Evolutionary conservation across 2,113 vertebrate genomes (phyloP).

Genomic region (Cettia cetti): DNA sequence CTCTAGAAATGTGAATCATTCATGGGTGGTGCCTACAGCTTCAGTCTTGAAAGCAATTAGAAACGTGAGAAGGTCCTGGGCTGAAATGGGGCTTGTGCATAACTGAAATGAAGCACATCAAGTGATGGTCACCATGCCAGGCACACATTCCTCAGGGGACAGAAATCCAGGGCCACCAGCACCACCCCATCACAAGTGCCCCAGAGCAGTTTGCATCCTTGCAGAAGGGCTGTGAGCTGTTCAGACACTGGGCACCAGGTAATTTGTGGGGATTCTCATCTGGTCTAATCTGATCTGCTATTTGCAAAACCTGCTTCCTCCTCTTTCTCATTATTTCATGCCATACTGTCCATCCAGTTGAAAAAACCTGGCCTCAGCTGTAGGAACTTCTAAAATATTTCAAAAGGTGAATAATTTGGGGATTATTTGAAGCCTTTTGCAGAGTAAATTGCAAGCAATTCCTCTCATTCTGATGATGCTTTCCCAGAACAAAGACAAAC

Average conservation of each 20-base stretch:
- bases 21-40: not conserved
- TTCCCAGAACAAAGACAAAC: not conserved
- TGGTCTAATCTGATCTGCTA: not conserved
- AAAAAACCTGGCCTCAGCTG: not conserved
- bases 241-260: not conserved
- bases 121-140: not conserved
- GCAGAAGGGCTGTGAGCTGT: not conserved
- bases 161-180: not conserved
- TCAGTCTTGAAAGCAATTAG: not conserved
- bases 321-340: not conserved
- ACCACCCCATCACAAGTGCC: not conserved
- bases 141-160: not conserved
- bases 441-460: not conserved
- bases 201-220: not conserved
- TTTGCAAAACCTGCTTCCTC: not conserved
- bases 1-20: conserved; percentile 18
- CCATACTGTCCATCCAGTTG: not conserved
- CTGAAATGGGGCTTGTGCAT: not conserved
- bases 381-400: not conserved
- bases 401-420: not conserved
- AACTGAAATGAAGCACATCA: not conserved
- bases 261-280: not conserved
- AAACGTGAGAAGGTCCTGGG: not conserved
- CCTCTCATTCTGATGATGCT: not conserved
- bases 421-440: not conserved